Conservation (phyloP, 1,140 invertebrate genomes). For the Zaprionus africanus region DNA sequence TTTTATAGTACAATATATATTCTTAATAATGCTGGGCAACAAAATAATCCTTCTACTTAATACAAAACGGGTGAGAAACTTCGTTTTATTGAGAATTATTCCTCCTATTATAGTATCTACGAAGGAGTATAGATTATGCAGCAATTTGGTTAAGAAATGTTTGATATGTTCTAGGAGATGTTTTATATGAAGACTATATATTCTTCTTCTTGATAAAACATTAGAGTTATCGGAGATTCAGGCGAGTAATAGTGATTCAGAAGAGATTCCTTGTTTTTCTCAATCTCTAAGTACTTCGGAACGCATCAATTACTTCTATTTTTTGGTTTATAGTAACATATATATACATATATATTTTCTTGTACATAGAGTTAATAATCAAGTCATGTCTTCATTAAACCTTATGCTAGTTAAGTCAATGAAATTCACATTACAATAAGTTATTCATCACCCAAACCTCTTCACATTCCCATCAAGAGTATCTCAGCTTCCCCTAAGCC, state of each 20-base stretch:
- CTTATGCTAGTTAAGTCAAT: too few relatives aligned
- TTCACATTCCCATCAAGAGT: background rate
- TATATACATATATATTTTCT: background rate
- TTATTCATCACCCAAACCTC: background rate
- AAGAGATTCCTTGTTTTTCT: too few relatives aligned
- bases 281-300: background rate
- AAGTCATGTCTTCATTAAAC: background rate
- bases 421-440: background rate
- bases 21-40: background rate
- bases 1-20: background rate
- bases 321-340: background rate
- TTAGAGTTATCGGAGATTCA: too few relatives aligned
- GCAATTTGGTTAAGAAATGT: too few relatives aligned
- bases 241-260: too few relatives aligned
- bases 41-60: too few relatives aligned
- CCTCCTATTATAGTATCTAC: too few relatives aligned
- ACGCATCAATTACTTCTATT: background rate
- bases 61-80: too few relatives aligned
- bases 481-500: background rate
- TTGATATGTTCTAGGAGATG: background rate
- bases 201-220: background rate
- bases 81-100: too few relatives aligned
- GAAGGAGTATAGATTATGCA: too few relatives aligned
- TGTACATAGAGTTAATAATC: background rate
- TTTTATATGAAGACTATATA: background rate